Evolutionary conservation across 2,113 vertebrate species (phyloP).

Genomic region (Myrmecobius fasciatus): DNA sequence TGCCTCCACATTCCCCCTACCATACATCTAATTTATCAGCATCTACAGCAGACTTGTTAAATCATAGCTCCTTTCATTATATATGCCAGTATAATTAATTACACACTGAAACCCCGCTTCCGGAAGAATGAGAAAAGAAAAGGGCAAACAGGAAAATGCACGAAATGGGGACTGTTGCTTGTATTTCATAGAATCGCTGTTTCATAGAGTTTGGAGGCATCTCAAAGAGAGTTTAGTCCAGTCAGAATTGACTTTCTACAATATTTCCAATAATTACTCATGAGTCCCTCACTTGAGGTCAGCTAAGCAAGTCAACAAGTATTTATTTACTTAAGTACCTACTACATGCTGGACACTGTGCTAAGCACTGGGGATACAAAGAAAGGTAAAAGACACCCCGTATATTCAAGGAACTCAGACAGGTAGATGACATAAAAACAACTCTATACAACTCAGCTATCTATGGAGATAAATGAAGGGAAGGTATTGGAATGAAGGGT

Average conservation of each 20-base stretch:
- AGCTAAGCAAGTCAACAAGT: not conserved
- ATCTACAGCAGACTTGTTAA: slow-evolving; percentile 49
- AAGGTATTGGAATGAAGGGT: not conserved
- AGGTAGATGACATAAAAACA: not conserved
- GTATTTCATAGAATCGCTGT: not conserved
- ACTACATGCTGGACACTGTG: not conserved
- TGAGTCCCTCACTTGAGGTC: not conserved
- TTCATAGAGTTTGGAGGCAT: not conserved
- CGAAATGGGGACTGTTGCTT: slow-evolving; percentile 62
- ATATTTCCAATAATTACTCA: not conserved
- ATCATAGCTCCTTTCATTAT: slow-evolving; percentile 68
- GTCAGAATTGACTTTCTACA: not conserved
- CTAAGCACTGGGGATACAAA: not conserved
- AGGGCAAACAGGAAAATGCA: slow-evolving; percentile 48
- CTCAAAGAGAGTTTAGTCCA: not conserved
- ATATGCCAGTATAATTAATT: slow-evolving; percentile 70
- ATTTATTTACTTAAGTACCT: not conserved
- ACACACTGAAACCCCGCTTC: slow-evolving; percentile 52
- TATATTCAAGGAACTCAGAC: not conserved
- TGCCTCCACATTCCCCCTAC: not conserved
- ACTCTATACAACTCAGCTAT: not conserved
- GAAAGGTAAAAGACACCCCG: not conserved
- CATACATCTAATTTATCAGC: slow-evolving; percentile 66
- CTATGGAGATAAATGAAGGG: not conserved
- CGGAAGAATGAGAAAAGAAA: slow-evolving; percentile 30